Conservation (phyloP, 2,113 vertebrate genomes). For the Tursiops truncatus region DNA sequence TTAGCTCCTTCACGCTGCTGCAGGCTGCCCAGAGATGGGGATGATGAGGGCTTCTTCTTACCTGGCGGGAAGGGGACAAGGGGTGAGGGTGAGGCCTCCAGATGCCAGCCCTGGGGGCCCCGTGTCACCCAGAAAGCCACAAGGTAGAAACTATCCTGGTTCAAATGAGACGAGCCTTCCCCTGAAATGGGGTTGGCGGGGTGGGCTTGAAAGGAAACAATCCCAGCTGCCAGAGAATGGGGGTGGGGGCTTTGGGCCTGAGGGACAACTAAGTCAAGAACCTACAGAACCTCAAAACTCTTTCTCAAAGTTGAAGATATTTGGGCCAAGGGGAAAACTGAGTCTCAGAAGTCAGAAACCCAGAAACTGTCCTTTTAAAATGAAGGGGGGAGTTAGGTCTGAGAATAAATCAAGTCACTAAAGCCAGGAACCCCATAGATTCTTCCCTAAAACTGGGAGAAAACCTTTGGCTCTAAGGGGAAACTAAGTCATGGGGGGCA, state of each 20-base stretch:
- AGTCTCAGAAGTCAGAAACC: neutral
- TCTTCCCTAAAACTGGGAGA: neutral
- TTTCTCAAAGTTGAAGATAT: neutral
- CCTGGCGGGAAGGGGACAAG: conserved; percentile 65
- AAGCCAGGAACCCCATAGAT: neutral
- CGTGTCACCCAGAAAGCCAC: neutral
- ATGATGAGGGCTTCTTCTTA: conserved; percentile 88
- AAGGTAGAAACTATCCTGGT: neutral
- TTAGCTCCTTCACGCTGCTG: conserved; percentile 89
- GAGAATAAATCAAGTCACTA: neutral
- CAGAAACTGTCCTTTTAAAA: conserved; percentile 43
- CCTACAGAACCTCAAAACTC: neutral
- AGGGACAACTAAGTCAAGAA: conserved; percentile 15
- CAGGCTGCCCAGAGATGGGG: conserved; percentile 83
- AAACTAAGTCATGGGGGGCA: neutral
- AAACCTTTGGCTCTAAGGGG: neutral
- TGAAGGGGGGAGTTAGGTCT: neutral
- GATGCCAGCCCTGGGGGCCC: neutral
- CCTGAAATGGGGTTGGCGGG: neutral
- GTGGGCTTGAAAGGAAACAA: neutral
- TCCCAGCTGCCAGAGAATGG: neutral
- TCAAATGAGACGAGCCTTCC: neutral
- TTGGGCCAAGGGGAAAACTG: neutral
- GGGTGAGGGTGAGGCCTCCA: neutral
- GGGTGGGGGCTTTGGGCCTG: neutral